These are phyloP conservation scores for Onychomys arenicola DNA, from an alignment of 2,797 vertebrate genomes.

Conservation along the genomic window DNA sequence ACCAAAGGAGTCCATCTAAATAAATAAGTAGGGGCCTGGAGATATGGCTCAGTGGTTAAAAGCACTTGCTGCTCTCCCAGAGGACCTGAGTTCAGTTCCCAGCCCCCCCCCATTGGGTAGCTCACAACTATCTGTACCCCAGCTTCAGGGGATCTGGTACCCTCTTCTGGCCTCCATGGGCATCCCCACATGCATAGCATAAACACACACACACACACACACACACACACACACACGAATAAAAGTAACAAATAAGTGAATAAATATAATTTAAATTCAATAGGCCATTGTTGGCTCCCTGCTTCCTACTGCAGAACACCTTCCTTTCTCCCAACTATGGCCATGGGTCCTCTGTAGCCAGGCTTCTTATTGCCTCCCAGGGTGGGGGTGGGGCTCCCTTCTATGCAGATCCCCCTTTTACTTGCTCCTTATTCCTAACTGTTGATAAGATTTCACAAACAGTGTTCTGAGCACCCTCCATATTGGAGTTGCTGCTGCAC, in stretches of 20 bases:
- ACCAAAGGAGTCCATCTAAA: neutral
- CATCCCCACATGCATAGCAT: neutral
- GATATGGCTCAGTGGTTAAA: neutral
- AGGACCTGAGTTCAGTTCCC: neutral
- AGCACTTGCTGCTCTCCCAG: neutral
- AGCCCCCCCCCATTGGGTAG: neutral
- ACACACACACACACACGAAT: neutral
- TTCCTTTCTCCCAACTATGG: neutral
- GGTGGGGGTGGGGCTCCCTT: neutral
- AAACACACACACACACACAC: no score
- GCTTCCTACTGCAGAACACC: neutral
- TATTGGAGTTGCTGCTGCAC: neutral
- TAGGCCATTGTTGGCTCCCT: neutral
- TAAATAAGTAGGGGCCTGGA: neutral
- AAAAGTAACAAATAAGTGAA: neutral
- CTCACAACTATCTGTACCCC: neutral
- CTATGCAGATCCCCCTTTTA: neutral
- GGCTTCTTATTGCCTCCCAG: neutral
- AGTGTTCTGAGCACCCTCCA: neutral
- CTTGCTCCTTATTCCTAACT: neutral
- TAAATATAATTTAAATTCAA: neutral
- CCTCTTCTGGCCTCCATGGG: neutral
- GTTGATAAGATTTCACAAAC: neutral
- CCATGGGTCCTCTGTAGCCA: no score
- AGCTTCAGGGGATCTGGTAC: neutral